phyloP scores from a whole-genome alignment of 2,797 vertebrate species.

The Enteromius fasciolatus region DNA sequence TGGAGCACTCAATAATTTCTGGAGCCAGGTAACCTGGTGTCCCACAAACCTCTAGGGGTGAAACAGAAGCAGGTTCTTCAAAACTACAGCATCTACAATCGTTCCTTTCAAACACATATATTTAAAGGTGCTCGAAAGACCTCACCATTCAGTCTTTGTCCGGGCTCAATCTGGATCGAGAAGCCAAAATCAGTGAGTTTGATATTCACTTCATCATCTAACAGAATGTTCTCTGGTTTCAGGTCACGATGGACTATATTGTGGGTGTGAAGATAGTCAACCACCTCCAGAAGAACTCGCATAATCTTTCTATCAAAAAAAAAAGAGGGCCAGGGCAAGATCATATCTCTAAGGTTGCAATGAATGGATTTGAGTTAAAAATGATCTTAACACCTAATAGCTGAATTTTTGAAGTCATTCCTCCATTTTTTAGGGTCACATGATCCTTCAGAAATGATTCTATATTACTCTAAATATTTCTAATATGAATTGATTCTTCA shows the following conservation, averaged over 20 bases:
- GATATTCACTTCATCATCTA: slow-evolving; percentile 94
- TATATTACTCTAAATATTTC: too few relatives aligned
- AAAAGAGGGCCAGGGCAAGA: neutral
- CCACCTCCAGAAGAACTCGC: slow-evolving; percentile 89
- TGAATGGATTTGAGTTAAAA: neutral
- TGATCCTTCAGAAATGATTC: neutral
- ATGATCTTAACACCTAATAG: neutral
- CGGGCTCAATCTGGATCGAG: slow-evolving; percentile 81
- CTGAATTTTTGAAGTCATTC: neutral
- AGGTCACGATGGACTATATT: slow-evolving; percentile 93
- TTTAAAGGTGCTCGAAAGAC: slow-evolving; percentile 8
- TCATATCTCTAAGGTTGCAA: neutral
- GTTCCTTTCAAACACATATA: neutral
- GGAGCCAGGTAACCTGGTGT: slow-evolving; percentile 95
- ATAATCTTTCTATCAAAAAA: slow-evolving; percentile 86
- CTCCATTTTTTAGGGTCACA: neutral
- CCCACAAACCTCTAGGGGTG: slow-evolving; percentile 88
- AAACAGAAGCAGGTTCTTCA: neutral
- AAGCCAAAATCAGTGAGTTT: slow-evolving; percentile 97
- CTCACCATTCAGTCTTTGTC: slow-evolving; percentile 86
- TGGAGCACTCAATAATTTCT: slow-evolving; percentile 95
- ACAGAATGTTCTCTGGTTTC: slow-evolving; percentile 94
- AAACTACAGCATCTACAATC: neutral
- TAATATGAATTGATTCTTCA: neutral
- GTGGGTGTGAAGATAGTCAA: slow-evolving; percentile 85